Evolutionary conservation across 2,797 vertebrate genomes (phyloP).

Genomic region (Pseudochirops cupreus): DNA sequence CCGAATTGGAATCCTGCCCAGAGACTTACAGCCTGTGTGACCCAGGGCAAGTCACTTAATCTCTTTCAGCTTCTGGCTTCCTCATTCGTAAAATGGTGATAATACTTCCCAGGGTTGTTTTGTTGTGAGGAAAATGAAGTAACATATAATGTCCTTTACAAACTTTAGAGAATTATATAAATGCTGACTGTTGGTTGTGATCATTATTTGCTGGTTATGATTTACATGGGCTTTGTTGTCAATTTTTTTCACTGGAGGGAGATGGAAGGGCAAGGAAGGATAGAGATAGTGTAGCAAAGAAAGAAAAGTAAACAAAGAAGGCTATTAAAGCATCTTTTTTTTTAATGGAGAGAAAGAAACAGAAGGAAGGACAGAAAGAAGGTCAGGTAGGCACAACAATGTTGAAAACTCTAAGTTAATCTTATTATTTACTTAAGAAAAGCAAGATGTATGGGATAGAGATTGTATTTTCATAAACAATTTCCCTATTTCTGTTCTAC

Average conservation of each 20-base stretch:
- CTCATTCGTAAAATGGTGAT: not conserved
- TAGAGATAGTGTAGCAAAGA: not conserved
- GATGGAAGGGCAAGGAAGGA: not conserved
- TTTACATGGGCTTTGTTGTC: not conserved
- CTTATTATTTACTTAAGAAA: not conserved
- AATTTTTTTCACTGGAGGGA: not conserved
- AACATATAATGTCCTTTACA: not conserved
- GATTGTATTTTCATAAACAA: not conserved
- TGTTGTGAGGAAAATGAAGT: not conserved
- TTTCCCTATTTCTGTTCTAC: not conserved
- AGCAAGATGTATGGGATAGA: not conserved
- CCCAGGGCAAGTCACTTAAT: not conserved
- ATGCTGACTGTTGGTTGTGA: not conserved
- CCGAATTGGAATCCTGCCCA: not conserved
- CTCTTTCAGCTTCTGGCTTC: not conserved
- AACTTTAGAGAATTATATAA: not conserved
- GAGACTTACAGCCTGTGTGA: not conserved
- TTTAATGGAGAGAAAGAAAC: not conserved
- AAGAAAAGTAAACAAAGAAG: not conserved
- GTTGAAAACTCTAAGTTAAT: not conserved
- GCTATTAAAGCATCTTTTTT: not conserved
- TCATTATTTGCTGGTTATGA: not conserved
- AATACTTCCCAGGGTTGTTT: not conserved
- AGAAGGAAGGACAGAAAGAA: not conserved
- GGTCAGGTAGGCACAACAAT: not conserved